These are phyloP conservation scores for Beroe ovata DNA, from an alignment of 37 sponge, comb jelly and placozoan species.

Conservation along the genomic window DNA sequence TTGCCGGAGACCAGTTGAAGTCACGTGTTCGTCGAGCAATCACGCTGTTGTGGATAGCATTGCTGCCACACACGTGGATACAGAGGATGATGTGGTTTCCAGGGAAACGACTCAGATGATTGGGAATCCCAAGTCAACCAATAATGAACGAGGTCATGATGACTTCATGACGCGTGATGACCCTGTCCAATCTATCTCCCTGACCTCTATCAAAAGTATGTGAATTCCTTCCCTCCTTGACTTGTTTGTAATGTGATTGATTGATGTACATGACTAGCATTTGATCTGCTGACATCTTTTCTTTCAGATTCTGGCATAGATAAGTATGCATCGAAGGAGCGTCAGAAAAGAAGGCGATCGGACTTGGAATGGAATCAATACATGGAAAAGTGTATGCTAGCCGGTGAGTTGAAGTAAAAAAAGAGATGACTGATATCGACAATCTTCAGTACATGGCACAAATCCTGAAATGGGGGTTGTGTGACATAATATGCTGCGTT, in stretches of 20 bases:
- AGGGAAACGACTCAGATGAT: background rate
- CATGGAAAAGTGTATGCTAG: constrained; percentile 51
- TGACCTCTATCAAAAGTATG: constrained; percentile 3
- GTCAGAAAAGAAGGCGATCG: background rate
- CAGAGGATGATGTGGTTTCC: background rate
- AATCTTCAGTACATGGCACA: too few relatives aligned
- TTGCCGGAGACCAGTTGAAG: background rate
- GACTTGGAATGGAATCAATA: constrained; percentile 23
- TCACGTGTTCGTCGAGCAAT: background rate
- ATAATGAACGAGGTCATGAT: background rate
- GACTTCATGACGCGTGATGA: background rate
- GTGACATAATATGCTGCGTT: too few relatives aligned
- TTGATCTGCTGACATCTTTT: too few relatives aligned
- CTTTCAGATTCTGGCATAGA: background rate
- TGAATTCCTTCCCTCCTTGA: too few relatives aligned
- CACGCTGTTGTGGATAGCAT: background rate
- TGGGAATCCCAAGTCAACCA: background rate
- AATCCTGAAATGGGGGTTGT: too few relatives aligned
- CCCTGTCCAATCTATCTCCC: constrained; percentile 1
- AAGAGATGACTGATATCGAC: too few relatives aligned
- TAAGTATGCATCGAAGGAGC: constrained; percentile 8
- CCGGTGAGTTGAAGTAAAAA: too few relatives aligned
- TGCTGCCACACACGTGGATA: background rate
- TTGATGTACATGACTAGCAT: too few relatives aligned
- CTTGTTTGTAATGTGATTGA: too few relatives aligned